Evolutionary conservation across 2,113 vertebrate species (phyloP).

Genomic region (Marmota flaviventris): DNA sequence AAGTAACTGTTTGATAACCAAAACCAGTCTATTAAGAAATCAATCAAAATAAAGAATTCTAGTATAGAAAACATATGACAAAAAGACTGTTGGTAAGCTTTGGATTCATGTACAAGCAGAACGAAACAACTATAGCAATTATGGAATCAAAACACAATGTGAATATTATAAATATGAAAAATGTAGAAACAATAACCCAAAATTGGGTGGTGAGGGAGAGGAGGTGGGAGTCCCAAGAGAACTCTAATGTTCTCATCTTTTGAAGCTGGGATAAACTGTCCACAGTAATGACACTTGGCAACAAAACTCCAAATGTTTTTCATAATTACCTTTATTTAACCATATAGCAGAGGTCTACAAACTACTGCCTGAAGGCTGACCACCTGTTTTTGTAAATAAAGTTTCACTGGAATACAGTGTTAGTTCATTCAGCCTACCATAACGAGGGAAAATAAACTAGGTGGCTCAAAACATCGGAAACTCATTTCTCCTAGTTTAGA

Average conservation of each 20-base stretch:
- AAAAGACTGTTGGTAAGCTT: not conserved
- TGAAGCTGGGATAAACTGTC: not conserved
- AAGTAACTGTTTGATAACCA: slow-evolving; percentile 21
- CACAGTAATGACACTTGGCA: not conserved
- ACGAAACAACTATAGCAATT: not conserved
- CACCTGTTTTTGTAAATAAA: slow-evolving; percentile 48
- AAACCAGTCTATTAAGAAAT: not conserved
- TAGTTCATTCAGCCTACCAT: not conserved
- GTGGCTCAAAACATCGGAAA: not conserved
- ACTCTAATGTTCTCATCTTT: not conserved
- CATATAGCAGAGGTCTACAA: not conserved
- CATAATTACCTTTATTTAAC: slow-evolving; percentile 39
- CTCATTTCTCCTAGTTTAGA: not conserved
- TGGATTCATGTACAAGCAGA: not conserved
- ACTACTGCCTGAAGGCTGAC: not conserved
- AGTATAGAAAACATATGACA: not conserved
- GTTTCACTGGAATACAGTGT: not conserved
- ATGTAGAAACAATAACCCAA: not conserved
- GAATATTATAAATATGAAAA: not conserved
- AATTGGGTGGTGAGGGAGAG: not conserved
- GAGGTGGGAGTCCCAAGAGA: not conserved
- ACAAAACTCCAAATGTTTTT: not conserved
- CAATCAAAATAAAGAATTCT: not conserved
- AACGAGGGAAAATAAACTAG: not conserved
- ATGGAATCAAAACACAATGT: not conserved